Percentiles rank a stretch among this genome's conserved stretches.
Conservation (phyloP, 2,113 vertebrate species). For the Micronycteris hirsuta region DNA sequence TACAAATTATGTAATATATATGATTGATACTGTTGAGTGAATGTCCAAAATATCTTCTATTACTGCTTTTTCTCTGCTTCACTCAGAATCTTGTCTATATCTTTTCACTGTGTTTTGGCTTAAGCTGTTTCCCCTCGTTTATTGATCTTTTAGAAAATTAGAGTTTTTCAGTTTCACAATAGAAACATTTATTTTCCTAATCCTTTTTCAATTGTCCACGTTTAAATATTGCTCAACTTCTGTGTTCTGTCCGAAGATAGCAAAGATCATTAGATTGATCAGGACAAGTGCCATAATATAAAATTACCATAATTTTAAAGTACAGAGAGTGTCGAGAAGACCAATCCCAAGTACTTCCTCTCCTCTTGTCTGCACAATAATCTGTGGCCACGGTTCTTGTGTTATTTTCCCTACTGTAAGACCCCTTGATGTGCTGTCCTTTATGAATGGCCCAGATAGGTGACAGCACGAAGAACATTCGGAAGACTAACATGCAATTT, state of each 20-base stretch:
- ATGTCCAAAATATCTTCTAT: background rate
- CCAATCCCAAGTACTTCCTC: background rate
- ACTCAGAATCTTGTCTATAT: background rate
- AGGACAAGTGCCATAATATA: background rate
- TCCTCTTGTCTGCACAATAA: background rate
- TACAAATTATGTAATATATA: background rate
- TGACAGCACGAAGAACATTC: background rate
- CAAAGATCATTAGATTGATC: background rate
- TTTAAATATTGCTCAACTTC: background rate
- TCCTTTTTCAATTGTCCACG: background rate
- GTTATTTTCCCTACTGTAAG: background rate
- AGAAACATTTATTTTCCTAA: slow-evolving; percentile 4
- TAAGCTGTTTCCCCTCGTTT: background rate
- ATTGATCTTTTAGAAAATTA: background rate
- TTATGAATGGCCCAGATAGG: slow-evolving; percentile 31
- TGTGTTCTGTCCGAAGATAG: background rate
- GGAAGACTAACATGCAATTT: slow-evolving; percentile 46
- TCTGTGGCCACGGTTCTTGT: background rate
- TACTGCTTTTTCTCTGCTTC: slow-evolving; percentile 7
- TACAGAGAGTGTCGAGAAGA: background rate
- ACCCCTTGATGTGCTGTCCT: slow-evolving; percentile 31
- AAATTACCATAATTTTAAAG: background rate
- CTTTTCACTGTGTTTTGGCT: background rate
- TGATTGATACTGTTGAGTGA: background rate
- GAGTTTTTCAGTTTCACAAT: background rate